These are phyloP conservation scores for Laspeyria flexula DNA, from an alignment of 2,888 invertebrate species.

Conservation along the genomic window DNA sequence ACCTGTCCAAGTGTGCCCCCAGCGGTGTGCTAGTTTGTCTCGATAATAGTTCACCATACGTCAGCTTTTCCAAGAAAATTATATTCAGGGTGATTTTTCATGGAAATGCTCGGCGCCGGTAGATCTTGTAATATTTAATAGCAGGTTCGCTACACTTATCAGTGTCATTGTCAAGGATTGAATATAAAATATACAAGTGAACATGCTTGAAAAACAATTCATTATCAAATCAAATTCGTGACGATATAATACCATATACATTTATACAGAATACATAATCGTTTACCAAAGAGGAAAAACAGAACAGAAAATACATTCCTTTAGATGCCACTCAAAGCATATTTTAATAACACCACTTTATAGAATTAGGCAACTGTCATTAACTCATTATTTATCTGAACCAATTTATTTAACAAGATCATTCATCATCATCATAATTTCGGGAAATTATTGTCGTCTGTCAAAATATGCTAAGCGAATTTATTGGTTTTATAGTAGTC, in stretches of 20 bases:
- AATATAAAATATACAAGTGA: slow-evolving; percentile 32
- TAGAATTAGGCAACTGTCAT: too few species aligned
- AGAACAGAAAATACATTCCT: too few species aligned
- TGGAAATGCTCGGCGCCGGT: slow-evolving; percentile 45
- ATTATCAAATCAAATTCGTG: not conserved
- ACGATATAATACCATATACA: not conserved
- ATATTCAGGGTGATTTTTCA: slow-evolving; percentile 47
- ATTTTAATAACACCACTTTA: too few species aligned
- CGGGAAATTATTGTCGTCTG: not conserved
- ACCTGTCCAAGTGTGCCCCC: slow-evolving; percentile 23
- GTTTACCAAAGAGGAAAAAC: too few species aligned
- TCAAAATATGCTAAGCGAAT: too few species aligned
- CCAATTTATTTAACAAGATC: not conserved
- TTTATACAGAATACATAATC: not conserved
- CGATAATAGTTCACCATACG: not conserved
- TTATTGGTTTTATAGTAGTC: too few species aligned
- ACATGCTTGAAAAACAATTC: slow-evolving; percentile 9
- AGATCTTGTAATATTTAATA: slow-evolving; percentile 62
- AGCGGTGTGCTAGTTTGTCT: not conserved
- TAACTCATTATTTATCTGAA: not conserved
- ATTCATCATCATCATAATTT: too few species aligned
- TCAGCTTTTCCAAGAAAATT: slow-evolving; percentile 30
- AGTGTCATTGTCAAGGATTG: slow-evolving; percentile 69
- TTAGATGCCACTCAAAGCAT: too few species aligned
- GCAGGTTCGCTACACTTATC: slow-evolving; percentile 63